Evolutionary conservation across 2,797 vertebrate genomes (phyloP), one percentile per base, ranked within the genome.

Genomic region (Aplochiton taeniatus): DNA sequence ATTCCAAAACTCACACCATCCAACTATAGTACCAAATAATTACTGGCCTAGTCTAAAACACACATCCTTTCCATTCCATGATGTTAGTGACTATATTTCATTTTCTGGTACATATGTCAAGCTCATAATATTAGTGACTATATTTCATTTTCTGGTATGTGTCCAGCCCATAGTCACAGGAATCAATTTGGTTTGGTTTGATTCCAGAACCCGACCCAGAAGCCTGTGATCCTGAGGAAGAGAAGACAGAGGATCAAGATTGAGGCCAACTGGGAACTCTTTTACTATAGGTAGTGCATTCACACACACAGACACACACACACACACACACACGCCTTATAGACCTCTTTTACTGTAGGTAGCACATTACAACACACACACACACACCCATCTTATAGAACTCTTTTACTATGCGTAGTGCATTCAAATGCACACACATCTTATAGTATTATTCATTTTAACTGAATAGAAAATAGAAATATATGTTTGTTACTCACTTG

Each of bases 261-360:
- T 59, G 96, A 98, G 90, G 87, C 95, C 78, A 99, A 99, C 85
- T 99, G 98, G 98, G 97, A 98, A 83, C 96, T 99, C 63, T 99
- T 99, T 78, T 99, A 99, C 82, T 98, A 98, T 86, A 96, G 95
- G 97, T 98, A 91, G 55, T 31, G 9, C 7, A 9, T 31, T 50
- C 1, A 18, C 11, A 31, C 13, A 4, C 4, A 14, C 5, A 56
- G 18, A 56, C 10, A 58, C 43, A 58, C 57, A 58, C n/a, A n/a
- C n/a, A n/a, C n/a, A n/a, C n/a, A n/a, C n/a, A n/a, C n/a, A n/a
- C 41, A 58, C 56, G 42, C 9, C 19, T 57, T 8, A 8, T 3
- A 12, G 97, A 98, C 83, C 96, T 99, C 63, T 99, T 99, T 78
- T 99, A 99, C 82, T 98, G 98, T 86, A 96, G 95, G 97, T 98